Base-by-base conservation (phyloP, 2,888 invertebrate genomes). In the Cephus pygmeus region DNA sequence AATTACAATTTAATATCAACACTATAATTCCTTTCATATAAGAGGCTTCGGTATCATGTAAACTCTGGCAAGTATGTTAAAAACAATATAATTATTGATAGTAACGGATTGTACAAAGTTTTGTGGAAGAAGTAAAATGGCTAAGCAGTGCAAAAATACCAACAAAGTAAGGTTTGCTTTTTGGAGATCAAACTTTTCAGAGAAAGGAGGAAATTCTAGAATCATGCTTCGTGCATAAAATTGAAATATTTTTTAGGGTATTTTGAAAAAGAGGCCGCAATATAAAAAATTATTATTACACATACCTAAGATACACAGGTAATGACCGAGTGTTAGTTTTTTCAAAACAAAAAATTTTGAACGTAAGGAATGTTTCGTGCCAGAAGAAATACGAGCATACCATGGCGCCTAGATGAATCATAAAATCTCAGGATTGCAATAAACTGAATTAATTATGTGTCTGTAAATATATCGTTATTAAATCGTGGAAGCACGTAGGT, bases 161-260 rank as follows among this genome's bases (percentile, higher is more conserved):
- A 73, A 73, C 15, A 30, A 30, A 23, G 73, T 33, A 73, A 73
- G 34, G 12, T 30, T 15, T 73, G 23, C 23, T 73, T 12, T 73
- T 30, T 33, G 12, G 69, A 73, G n/a, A 74, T 77, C 3, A 81
- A 79, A 81, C 69, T 79, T 81, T 81, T 80, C 79, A 82, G 75
- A 77, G 79, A 79, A 82, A 81, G 79, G 79, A 81, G 79, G 77
- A 79, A 56, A 56, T 56, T 56, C 1, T 23, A 23, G 23, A 56
- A 56, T 56, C 15, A 23, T 56, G 6, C 9, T 56, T 9, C 23
- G 23, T 23, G 23, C 40, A 23, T 56, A 23, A 23, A 6, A 56
- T 23, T 23, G 6, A 56, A 56, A 56, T 1, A 56, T 9, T 56
- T 23, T 9, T 23, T 9, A 23, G 9, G 9, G 2, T 56, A 56